A percentile compares a stretch with the other conserved stretches of the same genome.
phyloP scores from a whole-genome alignment of 2,888 invertebrate species.

The Tetranychus truncatus region DNA sequence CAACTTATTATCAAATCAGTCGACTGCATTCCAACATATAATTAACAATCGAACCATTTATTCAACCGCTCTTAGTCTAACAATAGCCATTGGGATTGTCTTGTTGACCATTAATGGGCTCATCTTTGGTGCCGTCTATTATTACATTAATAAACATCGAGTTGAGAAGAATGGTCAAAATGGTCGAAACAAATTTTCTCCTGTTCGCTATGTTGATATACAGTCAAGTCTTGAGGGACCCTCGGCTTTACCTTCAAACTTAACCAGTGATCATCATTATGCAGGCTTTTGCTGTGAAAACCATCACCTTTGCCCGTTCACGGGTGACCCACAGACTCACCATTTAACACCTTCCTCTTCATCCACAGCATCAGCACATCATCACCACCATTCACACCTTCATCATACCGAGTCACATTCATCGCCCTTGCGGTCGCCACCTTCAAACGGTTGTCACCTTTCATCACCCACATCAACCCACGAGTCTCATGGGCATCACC shows the following conservation, averaged over 20 bases:
- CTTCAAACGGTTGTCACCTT: background rate
- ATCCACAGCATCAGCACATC: background rate
- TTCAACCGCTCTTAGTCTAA: conserved; percentile 7
- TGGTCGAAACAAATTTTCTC: background rate
- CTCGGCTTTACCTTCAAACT: background rate
- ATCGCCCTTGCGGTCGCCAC: background rate
- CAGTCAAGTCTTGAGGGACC: background rate
- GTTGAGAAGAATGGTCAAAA: background rate
- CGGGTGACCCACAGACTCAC: background rate
- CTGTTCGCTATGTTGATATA: background rate
- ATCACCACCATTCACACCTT: background rate
- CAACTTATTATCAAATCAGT: background rate
- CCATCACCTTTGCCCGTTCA: conserved; percentile 2
- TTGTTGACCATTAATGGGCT: conserved; percentile 25
- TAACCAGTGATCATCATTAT: background rate
- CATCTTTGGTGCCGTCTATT: conserved; percentile 26
- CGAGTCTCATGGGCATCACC: background rate
- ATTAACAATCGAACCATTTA: background rate
- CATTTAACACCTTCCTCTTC: background rate
- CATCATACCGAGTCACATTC: background rate
- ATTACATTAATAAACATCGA: conserved; percentile 13
- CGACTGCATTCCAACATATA: conserved; percentile 2
- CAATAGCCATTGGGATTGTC: conserved; percentile 22
- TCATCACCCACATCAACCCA: background rate
- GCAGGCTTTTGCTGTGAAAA: conserved; percentile 5